phyloP scores from a whole-genome alignment of 2,888 invertebrate species.

The Pristionchus entomophagus region DNA sequence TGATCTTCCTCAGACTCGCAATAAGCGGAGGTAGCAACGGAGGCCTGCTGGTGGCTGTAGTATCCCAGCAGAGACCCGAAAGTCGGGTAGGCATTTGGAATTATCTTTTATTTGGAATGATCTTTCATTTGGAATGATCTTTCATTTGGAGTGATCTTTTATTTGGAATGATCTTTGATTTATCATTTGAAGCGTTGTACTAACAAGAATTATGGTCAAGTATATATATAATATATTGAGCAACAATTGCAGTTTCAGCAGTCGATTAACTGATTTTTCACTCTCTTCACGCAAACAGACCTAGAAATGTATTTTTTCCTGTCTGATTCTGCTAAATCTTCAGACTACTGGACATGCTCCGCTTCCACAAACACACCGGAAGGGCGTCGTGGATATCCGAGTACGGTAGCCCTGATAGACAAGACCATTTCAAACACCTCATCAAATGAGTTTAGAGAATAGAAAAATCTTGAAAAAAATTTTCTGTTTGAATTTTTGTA shows the following conservation, averaged over 20 bases:
- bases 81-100: too few relatives aligned
- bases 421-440: slow-evolving; percentile 88
- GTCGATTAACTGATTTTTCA: too few relatives aligned
- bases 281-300: too few relatives aligned
- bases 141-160: too few relatives aligned
- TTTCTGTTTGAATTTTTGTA: neutral
- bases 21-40: slow-evolving; percentile 98
- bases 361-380: slow-evolving; percentile 97
- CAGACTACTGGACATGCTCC: slow-evolving; percentile 96
- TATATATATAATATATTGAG: too few relatives aligned
- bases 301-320: too few relatives aligned
- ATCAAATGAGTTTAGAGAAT: slow-evolving; percentile 80
- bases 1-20: slow-evolving; percentile 83
- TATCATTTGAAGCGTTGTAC: neutral
- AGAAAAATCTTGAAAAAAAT: neutral
- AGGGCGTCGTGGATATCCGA: slow-evolving; percentile 97
- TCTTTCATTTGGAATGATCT: too few relatives aligned
- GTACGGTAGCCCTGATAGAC: slow-evolving; percentile 90
- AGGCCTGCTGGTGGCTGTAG: slow-evolving; percentile 93
- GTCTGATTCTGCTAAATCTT: neutral
- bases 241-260: too few relatives aligned
- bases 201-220: too few relatives aligned
- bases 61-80: slow-evolving; percentile 95
- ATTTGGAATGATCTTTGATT: slow-evolving; percentile 75
- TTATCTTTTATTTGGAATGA: too few relatives aligned